Conservation (phyloP, 2,113 vertebrate species). For the Gallinago undulata region DNA sequence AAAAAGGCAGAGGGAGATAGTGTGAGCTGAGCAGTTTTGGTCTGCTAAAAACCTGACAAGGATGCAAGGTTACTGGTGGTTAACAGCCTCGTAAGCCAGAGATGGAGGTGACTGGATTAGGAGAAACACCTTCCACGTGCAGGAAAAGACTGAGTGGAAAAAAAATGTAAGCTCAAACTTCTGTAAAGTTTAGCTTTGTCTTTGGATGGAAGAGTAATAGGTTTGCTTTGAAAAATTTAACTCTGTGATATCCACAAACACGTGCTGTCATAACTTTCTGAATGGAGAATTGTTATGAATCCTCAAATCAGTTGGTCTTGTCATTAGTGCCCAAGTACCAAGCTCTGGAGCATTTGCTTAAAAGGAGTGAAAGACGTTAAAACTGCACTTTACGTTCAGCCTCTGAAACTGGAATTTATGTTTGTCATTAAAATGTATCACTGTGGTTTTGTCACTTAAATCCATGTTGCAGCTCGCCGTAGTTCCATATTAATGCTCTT, state of each 20-base stretch:
- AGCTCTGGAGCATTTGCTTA: neutral
- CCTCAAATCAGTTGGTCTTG: neutral
- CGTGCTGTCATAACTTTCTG: neutral
- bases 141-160: neutral
- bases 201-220: neutral
- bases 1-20: neutral
- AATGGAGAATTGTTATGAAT: neutral
- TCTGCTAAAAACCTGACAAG: neutral
- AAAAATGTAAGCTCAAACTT: neutral
- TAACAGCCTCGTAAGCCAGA: neutral
- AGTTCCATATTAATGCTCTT: neutral
- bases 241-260: accelerated
- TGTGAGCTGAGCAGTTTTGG: neutral
- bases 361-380: neutral
- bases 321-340: neutral
- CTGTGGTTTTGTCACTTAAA: neutral
- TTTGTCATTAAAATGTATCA: neutral
- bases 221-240: neutral
- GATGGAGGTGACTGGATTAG: neutral
- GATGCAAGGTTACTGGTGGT: neutral
- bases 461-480: neutral
- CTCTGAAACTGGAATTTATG: neutral
- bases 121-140: neutral
- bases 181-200: neutral
- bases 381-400: neutral